Evolutionary conservation across 2,888 invertebrate species (phyloP).

Genomic region (Syrista parreyssii): DNA sequence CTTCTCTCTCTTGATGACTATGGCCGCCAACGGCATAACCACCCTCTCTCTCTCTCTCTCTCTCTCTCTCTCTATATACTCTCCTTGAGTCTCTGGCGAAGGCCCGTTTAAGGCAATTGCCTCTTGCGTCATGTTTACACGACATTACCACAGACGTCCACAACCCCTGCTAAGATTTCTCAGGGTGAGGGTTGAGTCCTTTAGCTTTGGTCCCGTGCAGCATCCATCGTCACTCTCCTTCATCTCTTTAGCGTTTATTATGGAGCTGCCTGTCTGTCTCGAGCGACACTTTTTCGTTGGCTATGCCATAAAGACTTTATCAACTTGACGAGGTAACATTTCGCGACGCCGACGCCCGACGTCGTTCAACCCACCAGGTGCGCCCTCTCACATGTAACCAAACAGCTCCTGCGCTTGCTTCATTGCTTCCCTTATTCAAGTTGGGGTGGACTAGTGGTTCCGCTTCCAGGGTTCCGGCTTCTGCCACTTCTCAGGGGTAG

Average conservation of each 20-base stretch:
- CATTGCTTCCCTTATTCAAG: neutral
- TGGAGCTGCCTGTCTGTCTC: conserved; percentile 8
- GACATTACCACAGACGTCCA: neutral
- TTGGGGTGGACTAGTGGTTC: conserved; percentile 2
- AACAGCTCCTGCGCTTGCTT: no score
- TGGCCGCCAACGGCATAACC: neutral
- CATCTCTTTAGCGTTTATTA: neutral
- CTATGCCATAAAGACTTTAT: no score
- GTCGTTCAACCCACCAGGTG: no score
- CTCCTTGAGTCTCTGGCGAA: conserved; percentile 2
- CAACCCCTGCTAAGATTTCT: no score
- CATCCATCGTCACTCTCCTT: conserved; percentile 5
- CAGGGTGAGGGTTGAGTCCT: no score
- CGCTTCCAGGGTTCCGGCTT: conserved; percentile 5
- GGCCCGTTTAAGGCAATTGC: conserved; percentile 48
- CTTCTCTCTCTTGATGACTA: neutral
- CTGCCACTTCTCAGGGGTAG: conserved; percentile 25
- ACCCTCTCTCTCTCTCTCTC: neutral
- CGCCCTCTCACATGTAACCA: no score
- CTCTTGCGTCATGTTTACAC: conserved; percentile 27
- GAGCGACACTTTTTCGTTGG: conserved; percentile 15
- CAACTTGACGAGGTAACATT: no score
- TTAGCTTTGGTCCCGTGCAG: no score
- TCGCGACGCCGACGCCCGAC: no score
- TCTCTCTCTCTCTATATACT: neutral